A percentile compares a stretch with the other conserved stretches of the same genome.
Evolutionary conservation across 2,797 vertebrate genomes (phyloP).

Genomic region (Bufotes viridis): DNA sequence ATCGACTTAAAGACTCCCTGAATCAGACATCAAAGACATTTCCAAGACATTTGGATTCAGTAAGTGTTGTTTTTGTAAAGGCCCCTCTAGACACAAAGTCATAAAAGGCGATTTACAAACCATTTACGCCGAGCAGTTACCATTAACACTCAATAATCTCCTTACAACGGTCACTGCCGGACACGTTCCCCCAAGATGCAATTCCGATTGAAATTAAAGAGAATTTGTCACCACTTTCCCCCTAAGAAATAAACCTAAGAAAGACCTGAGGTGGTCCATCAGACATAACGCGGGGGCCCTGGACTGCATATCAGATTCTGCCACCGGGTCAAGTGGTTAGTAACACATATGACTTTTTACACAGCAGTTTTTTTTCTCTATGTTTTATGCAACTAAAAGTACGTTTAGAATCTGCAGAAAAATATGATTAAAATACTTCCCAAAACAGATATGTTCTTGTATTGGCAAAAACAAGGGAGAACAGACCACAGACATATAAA

Average conservation of each 20-base stretch:
- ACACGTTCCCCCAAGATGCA: not conserved
- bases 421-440: not conserved
- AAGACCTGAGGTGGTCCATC: not conserved
- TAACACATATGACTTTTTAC: not conserved
- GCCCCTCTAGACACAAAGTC: constrained; percentile 36
- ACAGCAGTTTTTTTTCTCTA: not conserved
- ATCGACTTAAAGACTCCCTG: not conserved
- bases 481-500: too few relatives aligned
- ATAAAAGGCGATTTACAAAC: constrained; percentile 45
- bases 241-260: not conserved
- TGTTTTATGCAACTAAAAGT: not conserved
- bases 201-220: not conserved
- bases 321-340: not conserved
- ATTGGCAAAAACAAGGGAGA: too few relatives aligned
- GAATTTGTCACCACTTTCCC: not conserved
- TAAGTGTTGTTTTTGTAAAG: constrained; percentile 16
- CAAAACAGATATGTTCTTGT: too few relatives aligned
- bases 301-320: not conserved
- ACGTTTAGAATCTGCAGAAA: not conserved
- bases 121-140: constrained; percentile 39
- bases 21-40: constrained; percentile 39
- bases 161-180: constrained; percentile 22
- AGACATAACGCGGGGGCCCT: not conserved
- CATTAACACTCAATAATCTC: constrained; percentile 49
- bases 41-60: constrained; percentile 37